Conservation (phyloP, 1,140 invertebrate species). For the Drosophila novamexicana region DNA sequence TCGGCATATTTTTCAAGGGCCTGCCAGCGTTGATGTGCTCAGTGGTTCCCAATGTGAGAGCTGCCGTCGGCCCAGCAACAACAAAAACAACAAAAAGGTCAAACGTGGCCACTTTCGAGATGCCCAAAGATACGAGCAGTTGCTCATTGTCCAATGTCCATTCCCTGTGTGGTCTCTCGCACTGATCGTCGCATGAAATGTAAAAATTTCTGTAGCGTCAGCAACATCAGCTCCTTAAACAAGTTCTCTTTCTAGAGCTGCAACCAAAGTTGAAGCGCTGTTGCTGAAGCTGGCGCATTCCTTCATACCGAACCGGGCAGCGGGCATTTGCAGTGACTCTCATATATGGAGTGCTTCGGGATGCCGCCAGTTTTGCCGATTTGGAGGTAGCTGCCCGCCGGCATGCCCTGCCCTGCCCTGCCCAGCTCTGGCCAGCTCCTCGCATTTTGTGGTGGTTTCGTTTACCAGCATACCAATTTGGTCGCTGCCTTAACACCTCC, state of each 20-base stretch:
- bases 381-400: slow-evolving; percentile 14
- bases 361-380: slow-evolving; percentile 46
- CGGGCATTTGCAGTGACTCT: slow-evolving; percentile 44
- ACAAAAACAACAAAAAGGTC: slow-evolving; percentile 44
- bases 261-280: slow-evolving; percentile 15
- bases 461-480: slow-evolving; percentile 59
- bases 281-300: slow-evolving; percentile 34
- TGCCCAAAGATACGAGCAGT: slow-evolving; percentile 35
- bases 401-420: neutral
- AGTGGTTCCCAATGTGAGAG: slow-evolving; percentile 43
- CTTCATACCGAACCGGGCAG: slow-evolving; percentile 31
- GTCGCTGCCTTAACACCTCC: slow-evolving; percentile 53
- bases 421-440: neutral
- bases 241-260: slow-evolving; percentile 46
- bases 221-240: slow-evolving; percentile 46
- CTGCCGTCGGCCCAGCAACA: slow-evolving; percentile 2
- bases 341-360: slow-evolving; percentile 49
- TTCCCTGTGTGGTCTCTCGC: slow-evolving; percentile 48
- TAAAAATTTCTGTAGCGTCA: slow-evolving; percentile 53
- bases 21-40: slow-evolving; percentile 29
- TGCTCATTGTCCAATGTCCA: slow-evolving; percentile 43
- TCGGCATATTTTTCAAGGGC: slow-evolving; percentile 56
- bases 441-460: slow-evolving; percentile 38
- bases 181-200: slow-evolving; percentile 40
- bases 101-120: slow-evolving; percentile 53